Conservation (phyloP, 2,888 invertebrate species). For the Fabriciana adippe region DNA sequence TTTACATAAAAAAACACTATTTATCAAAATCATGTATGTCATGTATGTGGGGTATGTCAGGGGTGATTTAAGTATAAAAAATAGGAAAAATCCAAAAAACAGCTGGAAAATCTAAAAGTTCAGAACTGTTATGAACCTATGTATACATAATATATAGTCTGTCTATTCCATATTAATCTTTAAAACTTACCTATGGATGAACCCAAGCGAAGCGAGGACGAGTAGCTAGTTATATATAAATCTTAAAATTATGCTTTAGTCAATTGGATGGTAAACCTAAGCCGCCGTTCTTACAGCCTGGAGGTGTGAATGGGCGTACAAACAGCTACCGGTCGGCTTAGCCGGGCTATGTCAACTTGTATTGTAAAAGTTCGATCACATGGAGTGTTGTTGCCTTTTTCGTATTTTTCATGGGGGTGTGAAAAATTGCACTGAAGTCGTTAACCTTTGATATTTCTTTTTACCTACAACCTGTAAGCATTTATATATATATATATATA, state of each 20-base stretch:
- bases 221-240: too few species aligned
- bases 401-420: conserved; percentile 25
- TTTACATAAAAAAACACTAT: too few species aligned
- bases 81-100: too few species aligned
- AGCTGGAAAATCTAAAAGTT: too few species aligned
- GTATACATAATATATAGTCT: neutral
- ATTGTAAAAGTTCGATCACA: conserved; percentile 25
- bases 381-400: conserved; percentile 23
- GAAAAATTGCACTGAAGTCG: conserved; percentile 21
- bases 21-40: too few species aligned
- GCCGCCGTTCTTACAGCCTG: conserved; percentile 49
- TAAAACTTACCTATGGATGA: neutral
- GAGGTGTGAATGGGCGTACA: conserved; percentile 60
- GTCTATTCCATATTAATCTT: neutral
- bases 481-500: too few species aligned
- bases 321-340: conserved; percentile 58
- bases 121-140: too few species aligned
- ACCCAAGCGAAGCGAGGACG: too few species aligned
- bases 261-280: neutral
- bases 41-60: too few species aligned
- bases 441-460: conserved; percentile 20
- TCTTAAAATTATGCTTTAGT: too few species aligned
- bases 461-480: too few species aligned
- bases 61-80: too few species aligned
- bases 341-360: conserved; percentile 30